A percentile compares a stretch with the other conserved stretches of the same genome.
Conservation (phyloP, 1,140 invertebrate genomes). For the Nixonia krombeini region DNA sequence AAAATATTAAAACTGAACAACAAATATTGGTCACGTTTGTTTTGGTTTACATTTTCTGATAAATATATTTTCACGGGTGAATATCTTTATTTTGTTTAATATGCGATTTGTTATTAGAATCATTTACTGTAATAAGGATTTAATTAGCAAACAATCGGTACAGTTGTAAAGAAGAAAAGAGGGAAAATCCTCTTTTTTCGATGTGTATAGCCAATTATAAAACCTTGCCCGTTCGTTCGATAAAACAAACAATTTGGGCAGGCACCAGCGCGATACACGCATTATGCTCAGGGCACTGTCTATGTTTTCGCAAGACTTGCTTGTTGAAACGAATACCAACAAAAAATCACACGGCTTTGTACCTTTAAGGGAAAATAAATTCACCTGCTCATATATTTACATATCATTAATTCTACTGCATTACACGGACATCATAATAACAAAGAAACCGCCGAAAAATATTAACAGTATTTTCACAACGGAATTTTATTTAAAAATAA, state of each 20-base stretch:
- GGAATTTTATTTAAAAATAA: too few species aligned
- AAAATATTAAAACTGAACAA: too few species aligned
- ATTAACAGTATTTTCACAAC: too few species aligned
- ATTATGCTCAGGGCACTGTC: conserved; percentile 3
- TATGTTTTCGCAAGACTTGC: conserved; percentile 4
- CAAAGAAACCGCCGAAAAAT: too few species aligned
- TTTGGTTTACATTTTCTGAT: too few species aligned
- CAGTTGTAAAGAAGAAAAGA: neutral
- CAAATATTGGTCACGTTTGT: too few species aligned
- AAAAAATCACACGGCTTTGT: neutral
- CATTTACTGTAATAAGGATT: too few species aligned
- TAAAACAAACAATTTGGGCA: conserved; percentile 42
- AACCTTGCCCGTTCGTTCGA: conserved; percentile 47
- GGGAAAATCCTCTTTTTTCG: neutral
- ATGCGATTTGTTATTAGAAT: too few species aligned
- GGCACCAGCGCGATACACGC: neutral
- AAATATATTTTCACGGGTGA: too few species aligned
- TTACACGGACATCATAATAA: too few species aligned
- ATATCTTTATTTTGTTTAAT: neutral
- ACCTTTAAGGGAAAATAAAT: neutral
- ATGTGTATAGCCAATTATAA: conserved; percentile 4
- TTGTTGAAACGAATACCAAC: neutral
- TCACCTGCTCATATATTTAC: neutral
- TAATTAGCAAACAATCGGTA: too few species aligned
- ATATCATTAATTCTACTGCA: too few species aligned